Base-by-base conservation (phyloP, 2,888 invertebrate genomes). In the Mesopsocus fuscifrons region DNA sequence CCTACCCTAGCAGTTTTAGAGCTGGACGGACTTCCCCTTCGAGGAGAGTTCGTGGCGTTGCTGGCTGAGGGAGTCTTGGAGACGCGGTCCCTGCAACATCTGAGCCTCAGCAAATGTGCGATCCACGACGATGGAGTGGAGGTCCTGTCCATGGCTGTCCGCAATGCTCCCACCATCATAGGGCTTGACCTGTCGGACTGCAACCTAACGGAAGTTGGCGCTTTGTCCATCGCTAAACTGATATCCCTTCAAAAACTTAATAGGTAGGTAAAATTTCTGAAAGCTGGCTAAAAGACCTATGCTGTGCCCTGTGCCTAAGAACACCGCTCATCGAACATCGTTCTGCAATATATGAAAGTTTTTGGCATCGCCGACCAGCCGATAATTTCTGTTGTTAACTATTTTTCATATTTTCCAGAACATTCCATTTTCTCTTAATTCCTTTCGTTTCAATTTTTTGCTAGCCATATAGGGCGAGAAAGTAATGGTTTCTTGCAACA, bases 41-140 rank as follows among this genome's bases (percentile, higher is more conserved):
- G 69, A 48, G 65, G 68, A 48, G 73, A 77, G 13, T 79, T 78
- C 52, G 59, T 81, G 23, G 69, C 70, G 21, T 67, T 68, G 2
- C 34, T 47, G 35, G 41, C 1, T 16, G 52, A 75, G 68, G 71
- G 72, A 5, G 54, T 83, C 3, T 63, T 71, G 38, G 60, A 64
- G 16, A 81, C 76, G 51, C 69, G 65, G 50, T 72, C 70, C 15
- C 59, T 84, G 0, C 74, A 73, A 54, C 72, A 73, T 48, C 53
- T 84, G 34, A 77, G 74, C 41, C 65, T 84, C 45, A 69, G 72
- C 41, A 68, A 75, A 11, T 78, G 78, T 48, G 62, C 68, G 48
- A 69, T 84, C 46, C 74, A 75, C 1, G 82, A 84, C 56, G 67
- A 66, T 16, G 81, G 81, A 3, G 82, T 82, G 53, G 67, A 75